Evolutionary conservation across 2,888 invertebrate species (phyloP).

Genomic region (Andrena flavipes): DNA sequence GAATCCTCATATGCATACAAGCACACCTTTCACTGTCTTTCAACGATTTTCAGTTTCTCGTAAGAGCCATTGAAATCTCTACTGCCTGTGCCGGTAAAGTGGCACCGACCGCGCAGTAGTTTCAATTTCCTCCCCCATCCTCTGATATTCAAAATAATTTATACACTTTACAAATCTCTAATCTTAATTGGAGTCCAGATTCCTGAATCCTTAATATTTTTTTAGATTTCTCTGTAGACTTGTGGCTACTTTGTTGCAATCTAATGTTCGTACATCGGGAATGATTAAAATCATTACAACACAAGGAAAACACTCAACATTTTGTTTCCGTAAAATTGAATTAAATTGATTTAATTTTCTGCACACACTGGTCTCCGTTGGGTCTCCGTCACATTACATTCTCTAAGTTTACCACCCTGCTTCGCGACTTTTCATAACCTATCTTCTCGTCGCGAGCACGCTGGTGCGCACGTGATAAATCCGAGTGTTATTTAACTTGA

Average conservation of each 20-base stretch:
- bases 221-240: not conserved
- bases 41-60: constrained; percentile 52
- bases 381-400: not conserved
- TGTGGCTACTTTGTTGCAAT: not conserved
- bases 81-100: not conserved
- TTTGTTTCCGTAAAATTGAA: not conserved
- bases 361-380: not conserved
- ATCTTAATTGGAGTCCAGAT: not conserved
- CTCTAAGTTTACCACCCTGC: constrained; percentile 29
- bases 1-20: constrained; percentile 74
- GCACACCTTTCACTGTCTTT: constrained; percentile 55
- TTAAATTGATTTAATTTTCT: not conserved
- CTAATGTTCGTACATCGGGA: not conserved
- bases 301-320: not conserved
- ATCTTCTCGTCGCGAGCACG: not conserved
- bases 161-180: not conserved
- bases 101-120: not conserved
- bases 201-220: not conserved
- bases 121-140: not conserved
- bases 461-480: constrained; percentile 33
- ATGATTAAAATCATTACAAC: not conserved
- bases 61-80: constrained; percentile 27
- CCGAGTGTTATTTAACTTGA: not conserved
- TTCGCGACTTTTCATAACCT: constrained; percentile 42
- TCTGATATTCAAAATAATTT: not conserved